phyloP scores from a whole-genome alignment of 1,140 invertebrate species.

The Tetragnatha versicolor region DNA sequence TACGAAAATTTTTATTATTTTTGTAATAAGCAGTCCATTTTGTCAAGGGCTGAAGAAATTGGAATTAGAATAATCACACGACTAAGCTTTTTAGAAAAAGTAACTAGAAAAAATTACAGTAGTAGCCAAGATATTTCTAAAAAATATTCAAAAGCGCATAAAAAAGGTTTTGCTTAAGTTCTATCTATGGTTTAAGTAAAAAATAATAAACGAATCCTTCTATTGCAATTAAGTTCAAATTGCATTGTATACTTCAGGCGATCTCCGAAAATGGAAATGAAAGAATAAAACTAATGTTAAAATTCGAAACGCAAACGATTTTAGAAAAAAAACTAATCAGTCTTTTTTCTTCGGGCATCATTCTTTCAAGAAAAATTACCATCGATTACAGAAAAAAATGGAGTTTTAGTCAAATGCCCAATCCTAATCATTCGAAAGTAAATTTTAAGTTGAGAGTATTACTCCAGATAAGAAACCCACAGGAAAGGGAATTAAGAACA shows the following conservation, averaged over 20 bases:
- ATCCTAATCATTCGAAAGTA: background rate
- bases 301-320: background rate
- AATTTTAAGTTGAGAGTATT: constrained; percentile 6
- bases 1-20: no score
- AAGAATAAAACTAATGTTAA: background rate
- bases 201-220: background rate
- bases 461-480: background rate
- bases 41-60: no score
- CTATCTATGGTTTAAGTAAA: no score
- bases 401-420: constrained; percentile 4
- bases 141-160: no score
- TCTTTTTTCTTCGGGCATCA: background rate
- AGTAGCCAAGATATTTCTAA: no score
- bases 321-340: background rate
- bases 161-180: background rate
- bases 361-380: background rate
- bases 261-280: background rate
- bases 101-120: no score
- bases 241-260: background rate
- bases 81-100: no score
- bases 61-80: no score
- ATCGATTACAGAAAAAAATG: background rate
- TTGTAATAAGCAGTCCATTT: no score
- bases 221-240: background rate
- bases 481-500: constrained; percentile 7